Evolutionary conservation across 2,888 invertebrate species (phyloP), one percentile per base, ranked within the genome.

Genomic region (Belgica antarctica): DNA sequence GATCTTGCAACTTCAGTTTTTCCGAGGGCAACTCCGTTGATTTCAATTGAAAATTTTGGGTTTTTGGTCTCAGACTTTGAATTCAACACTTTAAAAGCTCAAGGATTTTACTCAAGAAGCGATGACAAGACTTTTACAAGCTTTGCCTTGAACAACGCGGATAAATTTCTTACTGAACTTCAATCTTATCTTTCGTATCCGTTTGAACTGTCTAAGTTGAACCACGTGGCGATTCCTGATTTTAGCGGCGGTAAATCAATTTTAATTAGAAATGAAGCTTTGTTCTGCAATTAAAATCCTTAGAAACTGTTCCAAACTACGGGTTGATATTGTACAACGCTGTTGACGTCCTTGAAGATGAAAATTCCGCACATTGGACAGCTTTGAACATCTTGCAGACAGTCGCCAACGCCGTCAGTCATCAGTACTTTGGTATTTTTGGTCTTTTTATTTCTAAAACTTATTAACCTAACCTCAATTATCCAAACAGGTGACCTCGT

Each of bases 351-450:
- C 59, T 70, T 25, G 47, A 24, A 4, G 61, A 59, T 3, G 41
- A 25, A 41, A 25, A 59, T 12, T 24, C 41, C 15, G 61, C n/a
- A 27, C 36, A 41, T 17, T 31, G 2, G 1, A 5, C 17, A 2
- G 25, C n/a, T 52, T 28, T 27, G 19, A 27, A 24, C 2, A 62
- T 57, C 17, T 1, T 19, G 31, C 1, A 57, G 10, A n/a, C 15
- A 8, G 8, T 61, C 27, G 17, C 17, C 3, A 19, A 70, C 15
- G 31, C 22, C 2, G 3, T 68, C 1, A 41, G 17, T 25, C 70
- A 70, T 70, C 70, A 70, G 36, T 70, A 61, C 12, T 70, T 70
- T 59, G 70, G 70, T 62, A 34, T n/a, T n/a, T n/a, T n/a, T n/a
- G 10, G 22, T 12, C 47, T 69, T 69, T 27, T 69, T 12, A 12